phyloP scores from a whole-genome alignment of 1,140 invertebrate genomes.

The Aphidius gifuensis region DNA sequence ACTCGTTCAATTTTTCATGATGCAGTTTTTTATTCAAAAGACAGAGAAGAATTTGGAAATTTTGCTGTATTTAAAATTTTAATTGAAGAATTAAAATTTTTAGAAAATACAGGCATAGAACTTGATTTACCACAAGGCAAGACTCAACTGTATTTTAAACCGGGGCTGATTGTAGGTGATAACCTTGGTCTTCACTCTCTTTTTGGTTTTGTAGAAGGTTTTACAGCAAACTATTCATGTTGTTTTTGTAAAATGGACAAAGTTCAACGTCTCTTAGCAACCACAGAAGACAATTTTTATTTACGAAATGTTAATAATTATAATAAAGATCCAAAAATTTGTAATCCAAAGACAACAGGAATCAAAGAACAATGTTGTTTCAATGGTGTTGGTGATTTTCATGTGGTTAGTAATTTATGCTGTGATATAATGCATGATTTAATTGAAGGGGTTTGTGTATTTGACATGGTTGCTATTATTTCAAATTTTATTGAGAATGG shows the following conservation, averaged over 20 bases:
- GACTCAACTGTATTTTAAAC: background rate
- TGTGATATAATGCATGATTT: conserved; percentile 9
- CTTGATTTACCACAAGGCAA: background rate
- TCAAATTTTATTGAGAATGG: background rate
- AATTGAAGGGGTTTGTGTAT: background rate
- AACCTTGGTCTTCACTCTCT: background rate
- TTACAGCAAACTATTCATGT: conserved; percentile 1
- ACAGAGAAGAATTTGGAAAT: background rate
- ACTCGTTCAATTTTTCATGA: background rate
- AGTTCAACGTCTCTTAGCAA: background rate
- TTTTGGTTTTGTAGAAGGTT: background rate
- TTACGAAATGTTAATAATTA: background rate
- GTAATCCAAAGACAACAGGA: background rate
- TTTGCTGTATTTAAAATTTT: background rate
- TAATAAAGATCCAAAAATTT: background rate
- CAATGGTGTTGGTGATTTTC: background rate
- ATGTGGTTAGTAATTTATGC: background rate
- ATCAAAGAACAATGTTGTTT: conserved; percentile 6
- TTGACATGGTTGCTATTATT: conserved; percentile 2
- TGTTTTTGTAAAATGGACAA: conserved; percentile 11
- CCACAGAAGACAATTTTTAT: background rate
- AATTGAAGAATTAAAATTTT: conserved; percentile 1
- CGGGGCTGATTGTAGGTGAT: background rate
- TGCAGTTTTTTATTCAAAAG: background rate
- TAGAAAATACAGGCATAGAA: background rate